These are phyloP conservation scores for Hyla sarda DNA, from an alignment of 2,113 vertebrate genomes.

Conservation along the genomic window DNA sequence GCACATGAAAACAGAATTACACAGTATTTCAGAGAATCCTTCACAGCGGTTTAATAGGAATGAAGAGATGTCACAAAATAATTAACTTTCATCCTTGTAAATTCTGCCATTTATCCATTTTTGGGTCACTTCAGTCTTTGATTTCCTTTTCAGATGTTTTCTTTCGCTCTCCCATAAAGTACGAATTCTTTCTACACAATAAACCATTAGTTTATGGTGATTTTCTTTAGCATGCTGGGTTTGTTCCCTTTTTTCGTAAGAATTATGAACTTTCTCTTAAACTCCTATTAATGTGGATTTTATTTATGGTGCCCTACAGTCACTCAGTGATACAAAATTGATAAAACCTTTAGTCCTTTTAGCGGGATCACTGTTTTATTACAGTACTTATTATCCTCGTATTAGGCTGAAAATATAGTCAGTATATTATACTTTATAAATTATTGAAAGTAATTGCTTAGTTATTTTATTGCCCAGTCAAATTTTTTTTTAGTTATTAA, in stretches of 20 bases:
- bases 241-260: slow-evolving; percentile 65
- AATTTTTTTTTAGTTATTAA: slow-evolving; percentile 77
- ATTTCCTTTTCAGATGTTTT: slow-evolving; percentile 48
- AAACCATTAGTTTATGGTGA: slow-evolving; percentile 3
- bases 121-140: slow-evolving; percentile 21
- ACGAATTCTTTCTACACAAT: slow-evolving; percentile 3
- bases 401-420: slow-evolving; percentile 81
- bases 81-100: background rate
- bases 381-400: slow-evolving; percentile 82
- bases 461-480: slow-evolving; percentile 82
- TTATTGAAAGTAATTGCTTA: slow-evolving; percentile 84
- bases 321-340: slow-evolving; percentile 71
- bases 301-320: slow-evolving; percentile 73
- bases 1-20: background rate
- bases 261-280: slow-evolving; percentile 71
- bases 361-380: slow-evolving; percentile 78
- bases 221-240: slow-evolving; percentile 7
- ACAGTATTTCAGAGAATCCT: background rate
- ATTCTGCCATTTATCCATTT: slow-evolving; percentile 19
- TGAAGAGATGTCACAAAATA: background rate
- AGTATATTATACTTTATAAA: slow-evolving; percentile 81
- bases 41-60: background rate
- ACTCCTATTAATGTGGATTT: slow-evolving; percentile 68
- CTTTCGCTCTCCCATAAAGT: background rate
- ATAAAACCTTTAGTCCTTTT: slow-evolving; percentile 80